phyloP scores from a whole-genome alignment of 2,797 vertebrate genomes.

The Enteromius fasciolatus region DNA sequence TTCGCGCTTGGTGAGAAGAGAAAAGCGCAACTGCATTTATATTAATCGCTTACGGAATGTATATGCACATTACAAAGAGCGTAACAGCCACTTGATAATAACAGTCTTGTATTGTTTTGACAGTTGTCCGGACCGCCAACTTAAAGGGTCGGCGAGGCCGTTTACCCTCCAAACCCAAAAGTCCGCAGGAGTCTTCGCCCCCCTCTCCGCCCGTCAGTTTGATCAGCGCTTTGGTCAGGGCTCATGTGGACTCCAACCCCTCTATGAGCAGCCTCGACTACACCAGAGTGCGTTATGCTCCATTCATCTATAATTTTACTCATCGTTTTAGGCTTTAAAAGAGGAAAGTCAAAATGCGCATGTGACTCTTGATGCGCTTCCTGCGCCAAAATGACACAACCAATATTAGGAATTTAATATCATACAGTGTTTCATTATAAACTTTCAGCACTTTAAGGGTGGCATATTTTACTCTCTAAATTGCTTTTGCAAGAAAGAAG shows the following conservation, averaged over 20 bases:
- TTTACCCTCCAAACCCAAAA: conserved; percentile 97
- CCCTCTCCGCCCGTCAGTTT: conserved; percentile 96
- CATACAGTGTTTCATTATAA: conserved; percentile 57
- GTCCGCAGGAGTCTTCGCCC: conserved; percentile 94
- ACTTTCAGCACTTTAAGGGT: conserved; percentile 69
- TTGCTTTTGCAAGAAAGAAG: conserved; percentile 82
- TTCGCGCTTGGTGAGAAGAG: neutral
- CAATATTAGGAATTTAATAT: conserved; percentile 61
- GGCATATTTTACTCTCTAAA: conserved; percentile 80
- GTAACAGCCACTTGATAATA: neutral
- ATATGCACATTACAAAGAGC: neutral
- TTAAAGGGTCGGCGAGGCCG: conserved; percentile 97
- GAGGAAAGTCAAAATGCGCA: neutral
- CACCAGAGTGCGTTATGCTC: conserved; percentile 87
- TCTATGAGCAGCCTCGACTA: conserved; percentile 98
- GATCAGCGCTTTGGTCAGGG: conserved; percentile 96
- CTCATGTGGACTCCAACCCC: conserved; percentile 98
- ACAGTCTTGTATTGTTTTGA: conserved; percentile 34
- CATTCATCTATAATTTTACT: conserved; percentile 9
- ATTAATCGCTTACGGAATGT: neutral
- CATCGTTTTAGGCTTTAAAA: conserved; percentile 11
- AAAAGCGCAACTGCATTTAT: neutral
- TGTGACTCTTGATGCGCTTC: neutral
- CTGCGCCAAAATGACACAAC: conserved; percentile 6
- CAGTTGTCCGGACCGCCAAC: conserved; percentile 97